Evolutionary conservation across 2,113 vertebrate species (phyloP).

Genomic region (Epinephelus moara): DNA sequence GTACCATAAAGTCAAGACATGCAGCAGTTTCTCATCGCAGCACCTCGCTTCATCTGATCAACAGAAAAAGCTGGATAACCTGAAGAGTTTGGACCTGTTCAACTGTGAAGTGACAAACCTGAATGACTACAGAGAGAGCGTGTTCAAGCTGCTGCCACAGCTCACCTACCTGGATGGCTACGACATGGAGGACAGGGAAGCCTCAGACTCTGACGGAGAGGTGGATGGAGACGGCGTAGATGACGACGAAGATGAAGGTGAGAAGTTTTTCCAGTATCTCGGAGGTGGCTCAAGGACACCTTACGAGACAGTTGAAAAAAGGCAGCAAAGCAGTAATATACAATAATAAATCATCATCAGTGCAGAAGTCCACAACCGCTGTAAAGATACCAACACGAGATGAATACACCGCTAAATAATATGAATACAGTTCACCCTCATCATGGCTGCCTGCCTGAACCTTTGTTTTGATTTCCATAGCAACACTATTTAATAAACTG

Average conservation of each 20-base stretch:
- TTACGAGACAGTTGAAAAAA: too few species aligned
- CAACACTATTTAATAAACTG: neutral
- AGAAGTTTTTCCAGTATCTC: neutral
- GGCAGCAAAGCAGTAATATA: too few species aligned
- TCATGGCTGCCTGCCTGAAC: neutral
- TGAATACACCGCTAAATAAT: neutral
- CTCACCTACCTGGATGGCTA: conserved; percentile 94
- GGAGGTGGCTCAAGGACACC: neutral
- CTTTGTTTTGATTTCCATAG: neutral
- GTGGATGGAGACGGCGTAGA: conserved; percentile 91
- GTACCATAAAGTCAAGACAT: neutral
- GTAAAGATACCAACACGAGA: neutral
- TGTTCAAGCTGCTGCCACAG: conserved; percentile 92
- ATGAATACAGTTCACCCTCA: neutral
- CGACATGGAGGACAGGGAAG: conserved; percentile 90
- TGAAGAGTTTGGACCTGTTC: conserved; percentile 95
- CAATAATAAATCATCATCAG: too few species aligned
- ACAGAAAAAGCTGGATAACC: conserved; percentile 93
- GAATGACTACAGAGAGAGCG: conserved; percentile 93
- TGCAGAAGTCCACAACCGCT: neutral
- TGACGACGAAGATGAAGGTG: conserved; percentile 91
- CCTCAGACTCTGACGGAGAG: conserved; percentile 91
- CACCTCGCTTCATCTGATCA: neutral
- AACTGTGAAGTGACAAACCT: conserved; percentile 96
- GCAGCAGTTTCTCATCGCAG: neutral